Evolutionary conservation across 2,113 vertebrate species (phyloP).

Genomic region (Charadrius vociferus): DNA sequence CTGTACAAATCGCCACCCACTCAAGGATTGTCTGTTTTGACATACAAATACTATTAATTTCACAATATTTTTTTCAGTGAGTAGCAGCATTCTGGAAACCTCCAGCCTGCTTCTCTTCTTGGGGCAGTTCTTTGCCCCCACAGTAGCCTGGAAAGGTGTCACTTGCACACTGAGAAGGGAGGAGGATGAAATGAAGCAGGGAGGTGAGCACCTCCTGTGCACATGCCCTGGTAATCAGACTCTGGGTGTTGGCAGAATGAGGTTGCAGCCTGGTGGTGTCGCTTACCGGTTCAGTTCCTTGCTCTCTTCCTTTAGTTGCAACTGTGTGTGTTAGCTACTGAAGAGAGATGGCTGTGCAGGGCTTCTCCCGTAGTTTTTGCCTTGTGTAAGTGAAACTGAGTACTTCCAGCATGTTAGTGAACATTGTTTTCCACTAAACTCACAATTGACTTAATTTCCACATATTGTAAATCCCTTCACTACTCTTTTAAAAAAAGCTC

Average conservation of each 20-base stretch:
- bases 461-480: not conserved
- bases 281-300: not conserved
- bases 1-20: not conserved
- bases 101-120: not conserved
- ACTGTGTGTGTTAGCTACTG: not conserved
- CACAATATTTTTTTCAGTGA: not conserved
- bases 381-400: not conserved
- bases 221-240: not conserved
- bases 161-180: not conserved
- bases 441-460: not conserved
- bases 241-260: constrained; percentile 50
- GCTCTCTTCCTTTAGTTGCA: not conserved
- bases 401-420: not conserved
- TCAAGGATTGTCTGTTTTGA: not conserved
- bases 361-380: not conserved
- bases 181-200: not conserved
- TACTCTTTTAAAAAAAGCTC: not conserved
- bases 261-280: constrained; percentile 13
- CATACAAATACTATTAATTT: not conserved
- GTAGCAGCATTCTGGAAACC: not conserved
- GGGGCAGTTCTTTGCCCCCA: not conserved
- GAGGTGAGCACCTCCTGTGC: not conserved
- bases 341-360: not conserved
- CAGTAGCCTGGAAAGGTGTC: not conserved
- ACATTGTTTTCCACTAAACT: not conserved